Conservation (phyloP, 2,888 invertebrate genomes). For the Leptopilina myrica region DNA sequence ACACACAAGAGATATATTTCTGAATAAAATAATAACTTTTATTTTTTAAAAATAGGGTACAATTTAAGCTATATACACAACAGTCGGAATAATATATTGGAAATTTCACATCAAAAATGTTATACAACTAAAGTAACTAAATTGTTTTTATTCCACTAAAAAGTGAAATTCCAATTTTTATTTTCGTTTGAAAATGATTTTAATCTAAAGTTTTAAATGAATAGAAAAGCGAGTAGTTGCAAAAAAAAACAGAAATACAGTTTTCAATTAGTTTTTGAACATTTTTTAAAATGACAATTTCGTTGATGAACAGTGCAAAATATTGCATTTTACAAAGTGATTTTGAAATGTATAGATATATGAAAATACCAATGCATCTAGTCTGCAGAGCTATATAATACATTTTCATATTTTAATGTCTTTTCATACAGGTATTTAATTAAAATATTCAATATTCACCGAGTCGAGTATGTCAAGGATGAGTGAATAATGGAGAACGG, state of each 20-base stretch:
- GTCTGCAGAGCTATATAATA: not conserved
- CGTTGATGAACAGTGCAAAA: not conserved
- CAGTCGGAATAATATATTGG: no score
- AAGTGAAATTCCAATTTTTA: no score
- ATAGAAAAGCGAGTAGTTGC: no score
- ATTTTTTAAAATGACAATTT: not conserved
- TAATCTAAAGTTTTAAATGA: no score
- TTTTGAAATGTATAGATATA: not conserved
- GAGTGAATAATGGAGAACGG: constrained; percentile 41
- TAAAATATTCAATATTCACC: constrained; percentile 38
- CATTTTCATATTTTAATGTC: not conserved
- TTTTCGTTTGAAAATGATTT: no score
- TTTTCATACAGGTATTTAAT: constrained; percentile 23
- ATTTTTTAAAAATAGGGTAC: no score
- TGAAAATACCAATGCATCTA: not conserved
- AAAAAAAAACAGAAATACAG: not conserved
- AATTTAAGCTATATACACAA: no score
- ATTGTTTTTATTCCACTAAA: no score
- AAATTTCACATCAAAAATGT: no score
- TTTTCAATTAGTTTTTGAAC: constrained; percentile 3
- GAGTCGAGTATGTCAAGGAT: constrained; percentile 20
- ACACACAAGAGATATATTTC: no score
- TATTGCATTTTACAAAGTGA: not conserved
- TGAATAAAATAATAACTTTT: no score
- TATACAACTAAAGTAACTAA: no score